These are phyloP conservation scores for Melanotaenia duboulayi DNA, from an alignment of 2,113 vertebrate genomes.

Conservation along the genomic window DNA sequence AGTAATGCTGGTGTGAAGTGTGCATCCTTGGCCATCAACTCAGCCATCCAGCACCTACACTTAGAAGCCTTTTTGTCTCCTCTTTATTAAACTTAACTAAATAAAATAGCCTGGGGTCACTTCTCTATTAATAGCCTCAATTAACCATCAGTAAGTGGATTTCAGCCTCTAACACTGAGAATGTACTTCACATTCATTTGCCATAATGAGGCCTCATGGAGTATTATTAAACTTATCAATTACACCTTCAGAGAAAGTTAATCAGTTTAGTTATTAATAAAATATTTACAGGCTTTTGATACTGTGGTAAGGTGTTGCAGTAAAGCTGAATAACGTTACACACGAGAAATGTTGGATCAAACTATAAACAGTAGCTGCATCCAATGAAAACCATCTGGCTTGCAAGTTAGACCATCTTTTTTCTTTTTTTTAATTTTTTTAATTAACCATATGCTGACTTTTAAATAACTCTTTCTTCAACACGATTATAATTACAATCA, in stretches of 20 bases:
- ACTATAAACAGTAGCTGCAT: too few relatives aligned
- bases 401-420: too few relatives aligned
- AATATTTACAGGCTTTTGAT: neutral
- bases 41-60: neutral
- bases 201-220: conserved; percentile 36
- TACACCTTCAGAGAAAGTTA: neutral
- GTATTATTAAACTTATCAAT: conserved; percentile 32
- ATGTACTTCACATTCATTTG: conserved; percentile 20
- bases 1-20: conserved; percentile 19
- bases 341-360: too few relatives aligned
- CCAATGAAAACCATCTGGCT: too few relatives aligned
- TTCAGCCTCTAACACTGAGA: conserved; percentile 6
- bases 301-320: too few relatives aligned
- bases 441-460: too few relatives aligned
- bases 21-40: neutral
- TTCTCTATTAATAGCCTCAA: conserved; percentile 51
- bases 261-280: neutral
- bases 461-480: too few relatives aligned
- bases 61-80: neutral
- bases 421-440: too few relatives aligned
- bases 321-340: too few relatives aligned
- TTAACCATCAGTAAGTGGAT: conserved; percentile 5
- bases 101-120: conserved; percentile 58
- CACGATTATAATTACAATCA: too few relatives aligned
- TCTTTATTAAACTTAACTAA: conserved; percentile 48